Evolutionary conservation across 2,113 vertebrate species (phyloP), one percentile per base, ranked within the genome.

Genomic region (Sakesphorus luctuosus): DNA sequence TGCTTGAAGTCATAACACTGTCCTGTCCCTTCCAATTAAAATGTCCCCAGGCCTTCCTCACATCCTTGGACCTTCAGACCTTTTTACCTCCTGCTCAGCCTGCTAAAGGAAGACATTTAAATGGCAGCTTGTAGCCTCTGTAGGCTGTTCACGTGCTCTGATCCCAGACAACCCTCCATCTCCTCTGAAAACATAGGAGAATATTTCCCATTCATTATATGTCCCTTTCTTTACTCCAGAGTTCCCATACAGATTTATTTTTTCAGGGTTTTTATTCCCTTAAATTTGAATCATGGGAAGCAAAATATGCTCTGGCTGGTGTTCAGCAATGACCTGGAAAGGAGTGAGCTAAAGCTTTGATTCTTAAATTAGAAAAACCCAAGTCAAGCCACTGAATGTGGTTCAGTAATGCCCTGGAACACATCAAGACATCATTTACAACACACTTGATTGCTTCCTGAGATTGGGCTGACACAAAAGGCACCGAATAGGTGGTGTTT

Each of bases 331-430:
- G 80, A 83, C 55, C 28, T 31, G 77, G 72, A 63, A 2, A 90
- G 63, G 13, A 92, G 26, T 5, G 21, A 86, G 68, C 25, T 84
- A 59, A 86, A 71, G 53, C 40, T 92, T 66, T 87, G 72, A 67
- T 90, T 80, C 76, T 96, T 83, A 71, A 88, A 88, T 89, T 73
- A 89, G 88, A 86, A 93, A 91, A 95, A 67, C 9, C 13, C 40
- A 69, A 82, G 56, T 84, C 56, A 75, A 63, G 68, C 28, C 12
- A 52, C 79, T 71, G 72, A 90, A 74, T 18, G 38, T 3, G 1
- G 72, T 50, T 80, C 85, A 90, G 75, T 59, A 73, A 58, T 24
- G 46, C 40, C 53, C 58, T 76, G 76, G 82, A 94, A 83, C 46
- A 79, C 0, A 1, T 75, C 65, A 88, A 74, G 92, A 90, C 63